Evolutionary conservation across 2,797 vertebrate species (phyloP).

Genomic region (Mallotus villosus): DNA sequence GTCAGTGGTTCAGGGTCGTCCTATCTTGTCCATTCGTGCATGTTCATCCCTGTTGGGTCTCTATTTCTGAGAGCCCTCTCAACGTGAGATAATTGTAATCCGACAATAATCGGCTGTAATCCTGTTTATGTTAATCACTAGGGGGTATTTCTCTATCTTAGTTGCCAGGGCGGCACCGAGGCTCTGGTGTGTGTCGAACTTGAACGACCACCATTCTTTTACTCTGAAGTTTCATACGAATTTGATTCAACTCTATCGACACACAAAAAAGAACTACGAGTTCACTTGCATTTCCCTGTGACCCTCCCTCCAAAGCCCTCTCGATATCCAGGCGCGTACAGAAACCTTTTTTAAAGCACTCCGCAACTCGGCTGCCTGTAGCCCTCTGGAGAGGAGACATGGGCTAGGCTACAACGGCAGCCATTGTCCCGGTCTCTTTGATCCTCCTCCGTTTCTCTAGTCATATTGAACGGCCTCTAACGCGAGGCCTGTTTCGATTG

Average conservation of each 20-base stretch:
- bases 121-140: conserved; percentile 7
- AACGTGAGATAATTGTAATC: neutral
- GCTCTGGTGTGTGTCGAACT: neutral
- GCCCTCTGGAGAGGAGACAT: neutral
- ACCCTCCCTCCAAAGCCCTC: neutral
- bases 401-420: neutral
- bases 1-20: neutral
- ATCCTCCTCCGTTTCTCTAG: neutral
- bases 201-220: neutral
- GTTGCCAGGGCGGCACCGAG: neutral
- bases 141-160: neutral
- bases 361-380: neutral
- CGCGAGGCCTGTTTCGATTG: too few relatives aligned
- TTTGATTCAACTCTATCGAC: neutral
- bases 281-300: neutral
- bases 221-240: neutral
- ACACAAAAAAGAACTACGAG: neutral
- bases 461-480: neutral
- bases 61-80: neutral
- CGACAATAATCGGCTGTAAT: neutral
- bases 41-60: neutral
- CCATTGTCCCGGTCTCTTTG: neutral
- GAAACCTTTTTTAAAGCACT: neutral
- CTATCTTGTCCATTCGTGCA: neutral
- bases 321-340: conserved; percentile 2